Conservation (phyloP, 2,113 vertebrate species). For the Tursiops truncatus region DNA sequence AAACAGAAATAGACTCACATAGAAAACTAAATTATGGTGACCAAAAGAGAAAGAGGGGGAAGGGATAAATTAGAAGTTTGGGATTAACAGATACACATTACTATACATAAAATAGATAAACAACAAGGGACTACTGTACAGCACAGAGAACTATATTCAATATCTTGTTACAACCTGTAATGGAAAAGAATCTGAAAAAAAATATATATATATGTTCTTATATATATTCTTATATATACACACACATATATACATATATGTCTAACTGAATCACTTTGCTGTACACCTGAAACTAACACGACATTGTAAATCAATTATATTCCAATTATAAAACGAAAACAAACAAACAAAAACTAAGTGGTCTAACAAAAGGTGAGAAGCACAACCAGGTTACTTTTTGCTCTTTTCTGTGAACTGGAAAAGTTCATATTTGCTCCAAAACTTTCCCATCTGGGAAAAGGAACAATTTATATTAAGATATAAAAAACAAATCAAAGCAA, state of each 20-base stretch:
- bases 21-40: neutral
- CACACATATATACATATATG: neutral
- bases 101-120: neutral
- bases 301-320: neutral
- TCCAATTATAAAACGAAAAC: neutral
- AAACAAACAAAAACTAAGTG: neutral
- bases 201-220: too few relatives aligned
- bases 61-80: neutral
- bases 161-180: neutral
- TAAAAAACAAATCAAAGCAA: slow-evolving; percentile 2
- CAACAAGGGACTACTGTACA: neutral
- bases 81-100: neutral
- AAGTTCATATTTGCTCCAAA: neutral
- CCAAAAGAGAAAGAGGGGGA: neutral
- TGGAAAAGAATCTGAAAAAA: neutral
- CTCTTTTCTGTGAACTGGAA: neutral
- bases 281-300: neutral
- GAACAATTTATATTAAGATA: neutral
- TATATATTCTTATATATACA: neutral
- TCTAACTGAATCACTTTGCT: neutral
- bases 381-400: neutral
- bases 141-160: neutral
- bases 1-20: neutral
- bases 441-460: neutral
- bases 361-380: neutral